A percentile compares a stretch with the other conserved stretches of the same genome.
phyloP scores from a whole-genome alignment of 2,888 invertebrate species.

The Tetropium fuscum region DNA sequence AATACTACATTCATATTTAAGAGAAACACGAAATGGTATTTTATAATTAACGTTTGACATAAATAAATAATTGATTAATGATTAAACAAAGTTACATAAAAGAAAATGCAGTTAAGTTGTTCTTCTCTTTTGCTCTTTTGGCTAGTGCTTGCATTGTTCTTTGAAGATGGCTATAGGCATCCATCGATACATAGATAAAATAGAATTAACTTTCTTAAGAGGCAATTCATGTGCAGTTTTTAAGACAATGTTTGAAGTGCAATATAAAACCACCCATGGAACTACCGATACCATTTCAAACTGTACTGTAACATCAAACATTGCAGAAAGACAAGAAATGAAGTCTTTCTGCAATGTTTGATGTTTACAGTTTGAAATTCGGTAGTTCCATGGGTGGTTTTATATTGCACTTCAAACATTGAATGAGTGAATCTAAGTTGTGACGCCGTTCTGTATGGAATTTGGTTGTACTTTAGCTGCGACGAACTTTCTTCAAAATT shows the following conservation, averaged over 20 bases:
- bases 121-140: background rate
- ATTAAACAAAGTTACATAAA: background rate
- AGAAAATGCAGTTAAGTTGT: constrained; percentile 2
- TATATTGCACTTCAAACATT: constrained; percentile 15
- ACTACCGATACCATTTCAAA: background rate
- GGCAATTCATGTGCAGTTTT: constrained; percentile 15
- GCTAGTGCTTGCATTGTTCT: constrained; percentile 5
- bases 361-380: background rate
- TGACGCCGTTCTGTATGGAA: constrained; percentile 17
- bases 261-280: constrained; percentile 6
- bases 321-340: background rate
- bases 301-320: background rate
- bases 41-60: background rate
- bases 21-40: background rate
- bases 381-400: background rate
- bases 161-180: constrained; percentile 25
- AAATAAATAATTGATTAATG: background rate
- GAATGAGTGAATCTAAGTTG: constrained; percentile 14
- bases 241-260: constrained; percentile 13
- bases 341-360: background rate
- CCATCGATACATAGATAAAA: constrained; percentile 27
- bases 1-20: background rate
- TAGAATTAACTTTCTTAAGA: constrained; percentile 20
- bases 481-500: constrained; percentile 19
- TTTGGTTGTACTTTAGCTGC: constrained; percentile 16